Evolutionary conservation across 2,113 vertebrate genomes (phyloP).

Genomic region (Zapornia atra): DNA sequence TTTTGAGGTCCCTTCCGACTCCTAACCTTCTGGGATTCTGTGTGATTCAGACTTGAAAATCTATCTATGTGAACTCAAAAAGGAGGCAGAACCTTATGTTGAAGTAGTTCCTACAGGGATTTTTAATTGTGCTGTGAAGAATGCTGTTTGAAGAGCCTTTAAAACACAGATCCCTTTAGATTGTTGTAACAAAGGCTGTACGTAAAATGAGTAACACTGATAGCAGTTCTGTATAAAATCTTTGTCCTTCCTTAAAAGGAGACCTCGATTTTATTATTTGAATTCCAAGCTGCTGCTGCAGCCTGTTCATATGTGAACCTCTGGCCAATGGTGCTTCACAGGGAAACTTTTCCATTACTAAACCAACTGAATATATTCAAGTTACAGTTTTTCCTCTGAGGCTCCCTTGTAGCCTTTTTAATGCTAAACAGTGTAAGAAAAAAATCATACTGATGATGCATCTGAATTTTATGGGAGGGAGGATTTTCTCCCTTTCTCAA

Average conservation of each 20-base stretch:
- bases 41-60: neutral
- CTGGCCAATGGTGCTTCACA: neutral
- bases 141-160: neutral
- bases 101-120: neutral
- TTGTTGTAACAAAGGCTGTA: neutral
- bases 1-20: no score
- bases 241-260: slow-evolving; percentile 16
- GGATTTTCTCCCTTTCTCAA: neutral
- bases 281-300: neutral
- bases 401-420: neutral
- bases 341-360: neutral
- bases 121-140: neutral
- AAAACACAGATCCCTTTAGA: neutral
- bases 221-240: neutral
- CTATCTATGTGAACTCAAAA: neutral
- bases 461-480: neutral
- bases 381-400: neutral
- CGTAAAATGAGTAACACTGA: neutral
- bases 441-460: accelerated
- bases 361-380: neutral
- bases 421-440: neutral
- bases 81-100: neutral
- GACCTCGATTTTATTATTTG: neutral
- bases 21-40: no score
- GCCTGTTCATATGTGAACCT: neutral